Evolutionary conservation across 2,888 invertebrate genomes (phyloP).

Genomic region (Lissonota sp.): DNA sequence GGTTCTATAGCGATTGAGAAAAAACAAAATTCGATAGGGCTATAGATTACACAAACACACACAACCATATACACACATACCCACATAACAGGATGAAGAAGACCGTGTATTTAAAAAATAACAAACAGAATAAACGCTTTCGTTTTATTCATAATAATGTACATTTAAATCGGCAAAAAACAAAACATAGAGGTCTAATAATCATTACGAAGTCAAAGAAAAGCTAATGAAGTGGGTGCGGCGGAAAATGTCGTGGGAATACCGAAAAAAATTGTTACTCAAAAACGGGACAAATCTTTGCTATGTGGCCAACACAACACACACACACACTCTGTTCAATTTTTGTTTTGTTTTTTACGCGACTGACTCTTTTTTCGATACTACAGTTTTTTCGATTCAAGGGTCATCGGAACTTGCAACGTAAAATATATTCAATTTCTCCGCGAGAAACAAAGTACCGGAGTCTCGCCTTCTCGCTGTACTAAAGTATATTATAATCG

Average conservation of each 20-base stretch:
- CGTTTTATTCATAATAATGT: constrained; percentile 56
- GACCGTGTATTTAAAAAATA: too few relatives aligned
- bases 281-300: constrained; percentile 69
- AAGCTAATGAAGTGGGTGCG: constrained; percentile 4
- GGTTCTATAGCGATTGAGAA: constrained; percentile 53
- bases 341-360: constrained; percentile 80
- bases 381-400: constrained; percentile 14
- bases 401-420: constrained; percentile 60
- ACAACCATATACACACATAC: too few relatives aligned
- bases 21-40: constrained; percentile 36
- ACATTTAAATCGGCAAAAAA: constrained; percentile 46
- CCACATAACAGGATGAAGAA: neutral
- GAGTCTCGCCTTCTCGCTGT: constrained; percentile 28
- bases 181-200: constrained; percentile 53
- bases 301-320: constrained; percentile 67
- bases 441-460: neutral
- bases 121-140: constrained; percentile 44
- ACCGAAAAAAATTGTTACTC: constrained; percentile 46
- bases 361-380: constrained; percentile 71
- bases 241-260: constrained; percentile 34
- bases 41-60: constrained; percentile 35
- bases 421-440: constrained; percentile 14
- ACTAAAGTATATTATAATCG: neutral
- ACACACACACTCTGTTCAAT: constrained; percentile 76
- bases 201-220: constrained; percentile 47